These are phyloP conservation scores for Synergus laeviventris DNA, from an alignment of 2,888 invertebrate genomes.

Conservation along the genomic window DNA sequence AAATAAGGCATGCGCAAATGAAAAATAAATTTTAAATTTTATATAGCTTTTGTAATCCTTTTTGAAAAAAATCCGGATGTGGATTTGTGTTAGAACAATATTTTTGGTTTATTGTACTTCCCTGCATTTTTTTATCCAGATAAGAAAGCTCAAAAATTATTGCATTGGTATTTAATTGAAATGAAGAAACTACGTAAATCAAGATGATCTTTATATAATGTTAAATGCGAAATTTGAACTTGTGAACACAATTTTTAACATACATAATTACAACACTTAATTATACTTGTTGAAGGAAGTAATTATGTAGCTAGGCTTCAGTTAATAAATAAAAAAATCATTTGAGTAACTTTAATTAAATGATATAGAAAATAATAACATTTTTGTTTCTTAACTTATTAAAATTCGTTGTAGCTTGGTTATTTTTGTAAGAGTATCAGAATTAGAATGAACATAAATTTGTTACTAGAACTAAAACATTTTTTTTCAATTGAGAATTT, in stretches of 20 bases:
- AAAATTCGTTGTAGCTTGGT: background rate
- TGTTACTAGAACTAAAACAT: background rate
- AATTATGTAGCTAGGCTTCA: background rate
- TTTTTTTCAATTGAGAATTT: constrained; percentile 19
- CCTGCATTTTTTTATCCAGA: background rate
- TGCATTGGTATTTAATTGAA: background rate
- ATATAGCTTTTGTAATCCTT: background rate
- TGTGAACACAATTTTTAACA: too few relatives aligned
- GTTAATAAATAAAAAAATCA: background rate
- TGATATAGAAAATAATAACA: background rate
- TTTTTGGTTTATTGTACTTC: background rate
- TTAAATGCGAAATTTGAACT: background rate
- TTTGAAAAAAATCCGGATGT: too few relatives aligned
- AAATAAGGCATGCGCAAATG: background rate
- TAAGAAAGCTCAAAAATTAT: too few relatives aligned
- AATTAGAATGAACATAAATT: background rate
- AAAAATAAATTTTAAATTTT: background rate
- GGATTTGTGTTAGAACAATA: too few relatives aligned
- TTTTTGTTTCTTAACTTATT: background rate
- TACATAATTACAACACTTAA: too few relatives aligned
- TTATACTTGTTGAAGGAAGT: background rate
- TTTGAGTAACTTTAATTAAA: background rate
- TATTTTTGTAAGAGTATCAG: background rate
- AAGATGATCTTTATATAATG: background rate
- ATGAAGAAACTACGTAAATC: background rate